Evolutionary conservation across 2,113 vertebrate species (phyloP), one percentile per base, ranked within the genome.

Genomic region (Syrrhaptes paradoxus): DNA sequence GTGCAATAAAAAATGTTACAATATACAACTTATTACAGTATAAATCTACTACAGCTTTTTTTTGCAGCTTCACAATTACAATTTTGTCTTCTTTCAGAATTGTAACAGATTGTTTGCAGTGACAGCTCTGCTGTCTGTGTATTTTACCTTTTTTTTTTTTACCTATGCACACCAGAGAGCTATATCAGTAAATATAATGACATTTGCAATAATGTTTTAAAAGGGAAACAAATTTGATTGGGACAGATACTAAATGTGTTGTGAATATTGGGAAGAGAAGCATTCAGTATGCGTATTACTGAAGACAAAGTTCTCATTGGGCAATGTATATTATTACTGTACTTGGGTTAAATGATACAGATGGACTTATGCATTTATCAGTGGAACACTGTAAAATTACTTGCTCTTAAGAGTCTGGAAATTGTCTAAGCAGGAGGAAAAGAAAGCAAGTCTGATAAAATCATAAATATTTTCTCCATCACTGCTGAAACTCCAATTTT

Each of bases 401-500:
- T 94, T 94, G 57, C 83, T 96, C 54, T 96, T 96, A 96, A 95
- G 73, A 92, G 88, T 90, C 85, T 90, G 87, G 75, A 97, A 97
- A 96, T 95, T 96, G 76, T 91, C 85, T 97, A 97, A 97, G 88
- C 48, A 94, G 31, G 13, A 31, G 16, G 13, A 85, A 90, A 93
- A 89, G 89, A 92, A 84, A 78, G 15, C 19, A 93, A 84, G 12
- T 54, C 92, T 92, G 94, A 98, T 98, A 97, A 97, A 97, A 97
- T 98, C 97, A 97, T 96, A 96, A 97, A 97, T 96, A 65, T 90
- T 95, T 98, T 98, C 95, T 95, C 95, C 95, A 95, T 97, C 96
- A 96, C 76, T 93, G 73, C 96, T 95, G 95, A 96, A 97, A 97
- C 86, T 97, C 97, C 98, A 97, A 98, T 98, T 98, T 98, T 98